These are phyloP conservation scores for Nemurella pictetii DNA, from an alignment of 2,888 invertebrate genomes.

Conservation along the genomic window DNA sequence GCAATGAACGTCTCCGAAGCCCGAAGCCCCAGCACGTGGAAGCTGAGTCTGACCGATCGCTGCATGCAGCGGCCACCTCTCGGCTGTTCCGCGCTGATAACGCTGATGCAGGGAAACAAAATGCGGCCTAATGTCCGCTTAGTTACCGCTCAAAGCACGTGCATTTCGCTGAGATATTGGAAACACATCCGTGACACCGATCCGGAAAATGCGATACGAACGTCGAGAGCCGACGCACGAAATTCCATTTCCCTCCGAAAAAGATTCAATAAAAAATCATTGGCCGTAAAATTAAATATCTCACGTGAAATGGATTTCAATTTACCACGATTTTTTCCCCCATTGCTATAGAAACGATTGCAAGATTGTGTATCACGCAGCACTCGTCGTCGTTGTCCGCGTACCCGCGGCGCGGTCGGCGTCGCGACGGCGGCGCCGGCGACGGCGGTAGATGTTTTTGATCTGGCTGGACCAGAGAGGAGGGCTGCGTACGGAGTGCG, in stretches of 20 bases:
- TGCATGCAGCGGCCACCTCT: background rate
- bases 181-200: background rate
- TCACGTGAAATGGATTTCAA: constrained; percentile 12
- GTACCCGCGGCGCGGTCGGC: background rate
- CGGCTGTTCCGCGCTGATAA: background rate
- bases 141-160: background rate
- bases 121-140: background rate
- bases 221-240: background rate
- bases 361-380: background rate
- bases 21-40: no score
- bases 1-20: no score
- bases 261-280: constrained; percentile 21
- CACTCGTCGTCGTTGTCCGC: no score
- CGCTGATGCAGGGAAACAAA: background rate
- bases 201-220: background rate
- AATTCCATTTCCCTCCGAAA: background rate
- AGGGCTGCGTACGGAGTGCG: background rate
- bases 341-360: background rate
- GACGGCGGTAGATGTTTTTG: background rate
- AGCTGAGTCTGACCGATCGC: background rate
- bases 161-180: background rate
- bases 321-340: background rate
- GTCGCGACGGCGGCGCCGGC: background rate
- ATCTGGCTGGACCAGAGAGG: constrained; percentile 18
- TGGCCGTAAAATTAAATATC: constrained; percentile 15